Conservation (phyloP, 2,888 invertebrate species). For the Megamerina dolium region DNA sequence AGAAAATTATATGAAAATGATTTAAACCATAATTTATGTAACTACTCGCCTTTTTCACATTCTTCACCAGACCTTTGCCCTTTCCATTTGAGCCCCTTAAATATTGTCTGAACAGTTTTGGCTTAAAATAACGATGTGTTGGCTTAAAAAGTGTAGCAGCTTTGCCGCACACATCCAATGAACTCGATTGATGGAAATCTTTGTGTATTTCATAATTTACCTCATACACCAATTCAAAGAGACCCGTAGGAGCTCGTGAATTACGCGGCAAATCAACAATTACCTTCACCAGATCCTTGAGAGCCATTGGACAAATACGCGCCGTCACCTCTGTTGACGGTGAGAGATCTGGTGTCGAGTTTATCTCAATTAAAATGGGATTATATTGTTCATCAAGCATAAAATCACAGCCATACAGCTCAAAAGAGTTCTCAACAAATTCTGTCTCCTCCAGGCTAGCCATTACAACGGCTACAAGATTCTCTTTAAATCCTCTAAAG, state of each 20-base stretch:
- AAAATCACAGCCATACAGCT: slow-evolving; percentile 89
- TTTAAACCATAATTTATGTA: too few species aligned
- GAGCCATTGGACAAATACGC: slow-evolving; percentile 70
- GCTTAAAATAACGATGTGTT: too few species aligned
- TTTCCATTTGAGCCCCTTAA: neutral
- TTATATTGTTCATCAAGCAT: slow-evolving; percentile 76
- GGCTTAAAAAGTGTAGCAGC: slow-evolving; percentile 21
- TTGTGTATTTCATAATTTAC: slow-evolving; percentile 28
- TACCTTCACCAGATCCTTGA: slow-evolving; percentile 86
- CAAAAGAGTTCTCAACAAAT: slow-evolving; percentile 69
- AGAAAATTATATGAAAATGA: too few species aligned
- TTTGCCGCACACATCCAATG: slow-evolving; percentile 19
- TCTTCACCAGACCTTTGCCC: slow-evolving; percentile 1
- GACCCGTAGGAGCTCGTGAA: slow-evolving; percentile 53
- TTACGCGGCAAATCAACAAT: slow-evolving; percentile 42
- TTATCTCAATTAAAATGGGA: slow-evolving; percentile 90
- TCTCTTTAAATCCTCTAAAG: slow-evolving; percentile 79
- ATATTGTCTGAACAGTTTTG: neutral
- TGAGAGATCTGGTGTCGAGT: slow-evolving; percentile 79
- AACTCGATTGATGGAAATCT: slow-evolving; percentile 15
- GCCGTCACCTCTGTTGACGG: slow-evolving; percentile 79
- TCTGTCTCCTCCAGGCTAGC: slow-evolving; percentile 70
- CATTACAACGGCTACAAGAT: slow-evolving; percentile 71
- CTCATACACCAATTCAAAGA: slow-evolving; percentile 55
- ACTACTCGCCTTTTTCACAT: too few species aligned